Base-by-base conservation (phyloP, 2,113 vertebrate species). In the Pseudorasbora parva region DNA sequence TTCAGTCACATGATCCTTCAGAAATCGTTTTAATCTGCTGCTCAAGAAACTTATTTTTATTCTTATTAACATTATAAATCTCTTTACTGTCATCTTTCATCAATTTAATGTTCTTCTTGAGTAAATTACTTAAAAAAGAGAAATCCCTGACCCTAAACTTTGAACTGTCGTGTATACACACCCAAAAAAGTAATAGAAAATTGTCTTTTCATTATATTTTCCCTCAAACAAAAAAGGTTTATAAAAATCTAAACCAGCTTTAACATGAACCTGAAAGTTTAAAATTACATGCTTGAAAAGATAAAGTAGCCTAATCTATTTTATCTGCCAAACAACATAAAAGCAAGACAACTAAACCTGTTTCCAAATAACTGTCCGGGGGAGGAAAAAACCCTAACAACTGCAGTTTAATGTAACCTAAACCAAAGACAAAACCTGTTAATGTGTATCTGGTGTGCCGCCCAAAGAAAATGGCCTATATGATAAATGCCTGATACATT, bases 401-500 rank as follows among this genome's bases (percentile, higher is more conserved):
- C 33, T 27, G 59, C n/a, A 49, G 45, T 19, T 30, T 30, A n/a
- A 19, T 21, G 21, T 43, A 60, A 60, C 21, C 12, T 59, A 43
- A 43, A 41, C 11, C 11, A 37, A 43, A 41, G 23, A 9, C 51
- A 51, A 75, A 54, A 75, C 2, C 21, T 47, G 62, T 76, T 62
- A 76, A 41, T 60, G 72, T 81, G 57, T 77, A 37, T 59, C 72
- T 64, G 43, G 76, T 73, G 56, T 25, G 21, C n/a, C 12, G 41
- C 23, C n/a, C 8, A 9, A 11, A 33, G n/a, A 25, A 69, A 37
- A 66, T 30, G 41, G 56, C 12, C 10, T 66, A 1, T 49, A 73
- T 60, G 62, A 83, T 84, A 73, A 76, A 86, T 68, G 7, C 25
- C 10, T 8, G 43, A 76, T 83, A 66, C 37, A 86, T 21, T 68